phyloP scores from a whole-genome alignment of 2,797 vertebrate genomes.

The Sebastes minor region DNA sequence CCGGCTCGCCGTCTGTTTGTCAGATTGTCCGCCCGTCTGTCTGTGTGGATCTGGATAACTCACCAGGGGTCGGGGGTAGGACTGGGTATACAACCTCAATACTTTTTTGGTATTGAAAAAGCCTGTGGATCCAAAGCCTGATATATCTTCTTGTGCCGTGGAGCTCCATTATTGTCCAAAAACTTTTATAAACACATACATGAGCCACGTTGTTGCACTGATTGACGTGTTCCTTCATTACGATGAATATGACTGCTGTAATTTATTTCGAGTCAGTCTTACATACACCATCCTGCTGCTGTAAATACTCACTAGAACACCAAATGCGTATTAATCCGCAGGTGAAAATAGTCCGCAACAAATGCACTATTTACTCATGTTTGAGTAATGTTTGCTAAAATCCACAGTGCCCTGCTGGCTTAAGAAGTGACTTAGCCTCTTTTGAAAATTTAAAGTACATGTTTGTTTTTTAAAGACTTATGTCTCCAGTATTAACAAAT shows the following conservation, averaged over 20 bases:
- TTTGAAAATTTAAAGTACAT: not conserved
- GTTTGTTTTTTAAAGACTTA: not conserved
- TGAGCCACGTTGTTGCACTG: not conserved
- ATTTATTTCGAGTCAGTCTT: not conserved
- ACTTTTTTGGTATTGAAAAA: not conserved
- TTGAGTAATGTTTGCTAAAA: not conserved
- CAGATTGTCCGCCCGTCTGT: not conserved
- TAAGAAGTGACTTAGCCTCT: not conserved
- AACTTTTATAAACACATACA: not conserved
- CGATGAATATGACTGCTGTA: not conserved
- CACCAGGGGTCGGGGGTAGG: not conserved
- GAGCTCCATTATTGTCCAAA: not conserved
- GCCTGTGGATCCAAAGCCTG: not conserved
- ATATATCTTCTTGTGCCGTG: not conserved
- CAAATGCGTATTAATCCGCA: not conserved
- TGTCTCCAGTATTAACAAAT: not conserved
- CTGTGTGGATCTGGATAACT: not conserved
- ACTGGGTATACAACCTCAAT: not conserved
- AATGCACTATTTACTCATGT: not conserved
- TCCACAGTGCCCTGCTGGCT: not conserved
- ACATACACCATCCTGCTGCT: not conserved
- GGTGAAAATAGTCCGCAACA: not conserved
- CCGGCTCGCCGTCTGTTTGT: conserved; percentile 51
- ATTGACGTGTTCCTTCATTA: not conserved
- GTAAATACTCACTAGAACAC: not conserved